phyloP scores from a whole-genome alignment of 2,113 vertebrate species.

The Brachypodius melanocephalos region DNA sequence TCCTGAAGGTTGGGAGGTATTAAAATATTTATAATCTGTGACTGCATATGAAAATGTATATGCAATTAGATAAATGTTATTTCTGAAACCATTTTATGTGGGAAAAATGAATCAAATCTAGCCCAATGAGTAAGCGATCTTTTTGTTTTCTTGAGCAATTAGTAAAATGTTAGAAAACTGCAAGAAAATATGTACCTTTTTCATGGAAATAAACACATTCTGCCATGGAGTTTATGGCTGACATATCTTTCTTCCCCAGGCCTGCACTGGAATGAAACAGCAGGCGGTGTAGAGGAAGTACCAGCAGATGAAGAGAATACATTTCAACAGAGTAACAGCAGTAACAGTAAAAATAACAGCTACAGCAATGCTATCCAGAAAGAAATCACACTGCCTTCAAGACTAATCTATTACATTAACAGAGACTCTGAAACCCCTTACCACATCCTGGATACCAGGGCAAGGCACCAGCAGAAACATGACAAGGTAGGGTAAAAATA shows the following conservation, averaged over 20 bases:
- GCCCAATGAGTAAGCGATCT: not conserved
- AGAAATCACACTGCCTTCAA: constrained; percentile 89
- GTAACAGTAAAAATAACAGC: constrained; percentile 76
- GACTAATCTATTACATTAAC: constrained; percentile 94
- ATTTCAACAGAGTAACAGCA: constrained; percentile 76
- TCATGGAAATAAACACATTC: not conserved
- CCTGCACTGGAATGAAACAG: constrained; percentile 77
- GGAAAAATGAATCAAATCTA: not conserved
- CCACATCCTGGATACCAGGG: constrained; percentile 90
- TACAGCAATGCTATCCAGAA: constrained; percentile 77
- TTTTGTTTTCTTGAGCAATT: not conserved
- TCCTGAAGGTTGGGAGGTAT: not conserved
- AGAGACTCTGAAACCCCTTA: constrained; percentile 92
- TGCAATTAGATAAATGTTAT: not conserved
- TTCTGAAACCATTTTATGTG: not conserved
- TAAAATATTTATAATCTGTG: constrained; percentile 1
- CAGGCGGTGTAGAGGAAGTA: constrained; percentile 53
- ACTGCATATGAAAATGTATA: not conserved
- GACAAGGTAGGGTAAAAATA: constrained; percentile 81
- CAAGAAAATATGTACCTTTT: not conserved
- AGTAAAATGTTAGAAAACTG: not conserved
- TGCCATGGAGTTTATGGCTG: constrained; percentile 17
- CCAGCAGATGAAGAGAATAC: constrained; percentile 66
- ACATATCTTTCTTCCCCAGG: constrained; percentile 58
- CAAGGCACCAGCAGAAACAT: constrained; percentile 84